These are phyloP conservation scores for Coregonus ussuriensis DNA, from an alignment of 2,797 vertebrate species.

Conservation along the genomic window DNA sequence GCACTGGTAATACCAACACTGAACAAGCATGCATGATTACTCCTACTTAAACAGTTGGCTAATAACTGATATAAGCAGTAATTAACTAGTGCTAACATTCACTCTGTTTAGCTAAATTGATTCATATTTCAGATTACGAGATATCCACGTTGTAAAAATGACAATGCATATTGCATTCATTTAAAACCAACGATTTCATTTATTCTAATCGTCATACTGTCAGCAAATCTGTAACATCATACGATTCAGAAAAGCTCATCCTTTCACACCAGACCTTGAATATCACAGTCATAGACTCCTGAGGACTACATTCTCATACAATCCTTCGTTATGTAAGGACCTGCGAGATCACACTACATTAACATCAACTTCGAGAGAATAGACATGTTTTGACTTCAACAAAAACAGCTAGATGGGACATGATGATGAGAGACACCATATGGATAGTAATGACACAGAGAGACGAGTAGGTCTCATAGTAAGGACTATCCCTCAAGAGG, in stretches of 20 bases:
- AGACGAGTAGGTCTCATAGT: neutral
- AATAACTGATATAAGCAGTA: no score
- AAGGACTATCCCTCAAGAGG: neutral
- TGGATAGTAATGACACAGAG: conserved; percentile 25
- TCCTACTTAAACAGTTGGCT: no score
- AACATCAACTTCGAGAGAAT: conserved; percentile 53
- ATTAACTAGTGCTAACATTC: no score
- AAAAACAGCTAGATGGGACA: conserved; percentile 30
- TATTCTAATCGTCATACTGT: no score
- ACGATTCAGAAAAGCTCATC: neutral
- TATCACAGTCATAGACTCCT: neutral
- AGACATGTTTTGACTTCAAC: conserved; percentile 55
- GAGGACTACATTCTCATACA: neutral
- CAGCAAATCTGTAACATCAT: no score
- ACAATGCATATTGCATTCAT: no score
- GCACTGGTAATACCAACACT: no score
- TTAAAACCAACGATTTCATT: no score
- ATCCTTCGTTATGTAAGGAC: neutral
- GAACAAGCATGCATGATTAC: no score
- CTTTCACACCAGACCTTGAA: neutral
- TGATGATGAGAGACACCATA: conserved; percentile 53
- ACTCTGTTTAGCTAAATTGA: no score
- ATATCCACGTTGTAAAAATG: no score
- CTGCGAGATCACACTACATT: neutral
- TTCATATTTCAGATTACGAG: no score